These are phyloP conservation scores for Martes martes DNA, from an alignment of 2,113 vertebrate genomes.

Conservation along the genomic window DNA sequence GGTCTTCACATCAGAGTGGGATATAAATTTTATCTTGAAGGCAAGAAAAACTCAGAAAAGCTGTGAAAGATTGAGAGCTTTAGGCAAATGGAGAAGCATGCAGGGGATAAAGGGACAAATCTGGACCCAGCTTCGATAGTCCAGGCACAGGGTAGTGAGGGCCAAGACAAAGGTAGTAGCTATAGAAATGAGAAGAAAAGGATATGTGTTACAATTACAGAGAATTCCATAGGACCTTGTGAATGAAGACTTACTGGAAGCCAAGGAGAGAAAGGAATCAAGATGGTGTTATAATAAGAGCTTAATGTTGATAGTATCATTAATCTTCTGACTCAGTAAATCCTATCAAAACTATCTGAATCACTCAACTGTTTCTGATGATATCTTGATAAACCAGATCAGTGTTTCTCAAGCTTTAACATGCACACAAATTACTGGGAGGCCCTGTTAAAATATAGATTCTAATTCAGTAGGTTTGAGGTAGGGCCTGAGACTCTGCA, in stretches of 20 bases:
- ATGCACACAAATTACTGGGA: background rate
- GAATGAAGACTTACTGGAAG: background rate
- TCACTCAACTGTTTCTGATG: background rate
- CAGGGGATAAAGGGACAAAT: background rate
- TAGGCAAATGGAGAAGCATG: background rate
- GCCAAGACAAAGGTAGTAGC: background rate
- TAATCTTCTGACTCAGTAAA: background rate
- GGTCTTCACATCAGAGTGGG: background rate
- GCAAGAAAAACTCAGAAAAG: background rate
- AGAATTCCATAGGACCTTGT: background rate
- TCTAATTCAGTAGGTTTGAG: background rate
- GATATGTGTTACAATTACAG: background rate
- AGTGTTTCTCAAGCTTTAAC: background rate
- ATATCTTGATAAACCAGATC: background rate
- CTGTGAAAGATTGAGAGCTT: background rate
- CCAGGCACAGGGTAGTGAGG: background rate
- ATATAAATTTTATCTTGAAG: background rate
- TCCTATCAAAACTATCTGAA: background rate
- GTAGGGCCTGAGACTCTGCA: background rate
- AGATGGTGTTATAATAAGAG: background rate
- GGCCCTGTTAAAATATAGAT: background rate
- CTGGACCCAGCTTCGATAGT: background rate
- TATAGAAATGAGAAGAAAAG: background rate
- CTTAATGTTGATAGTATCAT: background rate
- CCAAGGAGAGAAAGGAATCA: background rate